Conservation (phyloP, 2,113 vertebrate genomes). For the Tapirus terrestris region DNA sequence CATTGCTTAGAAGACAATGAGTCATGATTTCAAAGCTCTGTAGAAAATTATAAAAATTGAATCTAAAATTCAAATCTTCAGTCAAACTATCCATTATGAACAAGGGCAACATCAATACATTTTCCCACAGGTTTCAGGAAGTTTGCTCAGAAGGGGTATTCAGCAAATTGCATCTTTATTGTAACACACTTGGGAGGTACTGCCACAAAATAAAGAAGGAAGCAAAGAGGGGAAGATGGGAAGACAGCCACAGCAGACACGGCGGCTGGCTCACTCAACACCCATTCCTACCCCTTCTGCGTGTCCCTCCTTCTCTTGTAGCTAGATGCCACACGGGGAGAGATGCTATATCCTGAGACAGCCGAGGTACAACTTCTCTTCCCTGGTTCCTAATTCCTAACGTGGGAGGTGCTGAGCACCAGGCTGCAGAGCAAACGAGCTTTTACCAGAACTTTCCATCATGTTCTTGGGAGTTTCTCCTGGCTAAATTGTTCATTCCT, state of each 20-base stretch:
- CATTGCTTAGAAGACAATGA: constrained; percentile 43
- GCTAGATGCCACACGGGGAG: too few relatives aligned
- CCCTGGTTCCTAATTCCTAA: neutral
- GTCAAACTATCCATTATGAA: neutral
- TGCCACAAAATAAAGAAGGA: neutral
- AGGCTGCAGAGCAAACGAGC: neutral
- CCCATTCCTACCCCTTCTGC: neutral
- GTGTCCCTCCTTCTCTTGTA: neutral
- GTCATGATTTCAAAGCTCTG: neutral
- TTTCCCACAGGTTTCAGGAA: neutral
- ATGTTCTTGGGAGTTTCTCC: neutral
- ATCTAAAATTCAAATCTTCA: neutral
- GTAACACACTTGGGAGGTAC: neutral
- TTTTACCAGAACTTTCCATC: neutral
- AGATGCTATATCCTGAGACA: neutral
- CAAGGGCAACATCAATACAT: neutral
- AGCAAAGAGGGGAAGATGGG: neutral
- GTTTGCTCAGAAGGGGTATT: neutral
- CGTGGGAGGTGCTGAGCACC: accelerated
- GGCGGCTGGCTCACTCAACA: too few relatives aligned
- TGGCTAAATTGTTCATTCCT: neutral
- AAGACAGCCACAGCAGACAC: accelerated
- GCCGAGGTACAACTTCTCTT: neutral
- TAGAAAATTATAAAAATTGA: neutral
- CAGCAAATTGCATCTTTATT: neutral